Percentiles rank a stretch among this genome's conserved stretches.
phyloP scores from a whole-genome alignment of 2,113 vertebrate genomes.

The Leptosomus discolor region DNA sequence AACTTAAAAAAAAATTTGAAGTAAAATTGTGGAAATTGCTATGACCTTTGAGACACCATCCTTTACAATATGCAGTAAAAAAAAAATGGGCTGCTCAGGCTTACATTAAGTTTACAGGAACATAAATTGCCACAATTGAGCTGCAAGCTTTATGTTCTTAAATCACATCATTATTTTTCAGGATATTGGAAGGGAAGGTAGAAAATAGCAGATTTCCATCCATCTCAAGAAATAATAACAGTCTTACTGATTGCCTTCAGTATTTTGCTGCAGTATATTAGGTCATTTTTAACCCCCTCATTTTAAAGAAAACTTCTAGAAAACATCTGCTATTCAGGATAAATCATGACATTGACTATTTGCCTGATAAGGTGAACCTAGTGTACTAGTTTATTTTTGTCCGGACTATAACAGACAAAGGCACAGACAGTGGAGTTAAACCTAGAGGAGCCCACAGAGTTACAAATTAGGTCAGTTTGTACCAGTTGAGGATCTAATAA shows the following conservation, averaged over 20 bases:
- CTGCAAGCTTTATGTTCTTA: constrained; percentile 60
- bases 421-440: neutral
- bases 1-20: constrained; percentile 18
- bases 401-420: neutral
- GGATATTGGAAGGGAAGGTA: constrained; percentile 32
- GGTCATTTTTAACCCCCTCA: neutral
- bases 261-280: neutral
- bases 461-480: neutral
- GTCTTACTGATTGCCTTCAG: constrained; percentile 25
- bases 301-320: constrained; percentile 25
- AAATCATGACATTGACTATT: constrained; percentile 1
- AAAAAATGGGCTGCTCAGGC: neutral
- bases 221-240: constrained; percentile 42
- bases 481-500: neutral
- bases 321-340: constrained; percentile 1
- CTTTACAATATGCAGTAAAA: constrained; percentile 15
- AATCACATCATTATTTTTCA: constrained; percentile 57
- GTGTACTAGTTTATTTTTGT: neutral
- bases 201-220: constrained; percentile 54
- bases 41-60: neutral
- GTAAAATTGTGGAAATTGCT: constrained; percentile 8
- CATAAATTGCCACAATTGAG: constrained; percentile 51
- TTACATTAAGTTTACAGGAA: constrained; percentile 39
- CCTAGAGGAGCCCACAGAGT: neutral
- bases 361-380: constrained; percentile 2